Percentiles rank a stretch among this genome's conserved stretches.
These are phyloP conservation scores for Gephyroberyx darwinii DNA, from an alignment of 2,797 vertebrate genomes.

Conservation along the genomic window DNA sequence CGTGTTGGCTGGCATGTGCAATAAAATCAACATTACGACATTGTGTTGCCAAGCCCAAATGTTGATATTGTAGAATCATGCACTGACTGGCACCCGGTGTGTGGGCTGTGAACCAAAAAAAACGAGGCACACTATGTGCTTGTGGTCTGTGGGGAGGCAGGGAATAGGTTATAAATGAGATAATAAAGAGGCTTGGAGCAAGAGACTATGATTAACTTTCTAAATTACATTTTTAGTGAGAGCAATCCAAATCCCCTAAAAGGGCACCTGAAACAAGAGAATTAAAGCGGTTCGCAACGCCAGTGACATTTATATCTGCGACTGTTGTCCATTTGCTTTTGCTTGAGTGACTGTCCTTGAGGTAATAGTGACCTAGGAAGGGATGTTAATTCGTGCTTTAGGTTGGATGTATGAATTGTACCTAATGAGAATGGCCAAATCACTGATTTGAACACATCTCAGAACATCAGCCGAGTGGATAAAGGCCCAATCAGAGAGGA, in stretches of 20 bases:
- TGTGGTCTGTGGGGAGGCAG: background rate
- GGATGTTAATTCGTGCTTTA: background rate
- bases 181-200: slow-evolving; percentile 1
- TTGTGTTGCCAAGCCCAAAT: slow-evolving; percentile 19
- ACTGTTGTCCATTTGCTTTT: background rate
- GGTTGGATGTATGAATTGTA: background rate
- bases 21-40: slow-evolving; percentile 30
- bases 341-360: background rate
- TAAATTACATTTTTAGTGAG: slow-evolving; percentile 1
- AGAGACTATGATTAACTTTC: slow-evolving; percentile 1
- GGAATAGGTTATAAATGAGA: slow-evolving; percentile 10
- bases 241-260: background rate
- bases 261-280: background rate
- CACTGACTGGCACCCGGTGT: slow-evolving; percentile 1
- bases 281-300: background rate
- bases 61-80: slow-evolving; percentile 28
- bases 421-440: background rate
- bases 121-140: slow-evolving; percentile 5
- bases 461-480: background rate
- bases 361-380: background rate
- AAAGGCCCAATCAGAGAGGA: no score
- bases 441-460: background rate
- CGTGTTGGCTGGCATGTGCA: slow-evolving; percentile 24
- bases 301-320: background rate
- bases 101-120: slow-evolving; percentile 8